Evolutionary conservation across 1,140 invertebrate genomes (phyloP).

Genomic region (Apis dorsata): DNA sequence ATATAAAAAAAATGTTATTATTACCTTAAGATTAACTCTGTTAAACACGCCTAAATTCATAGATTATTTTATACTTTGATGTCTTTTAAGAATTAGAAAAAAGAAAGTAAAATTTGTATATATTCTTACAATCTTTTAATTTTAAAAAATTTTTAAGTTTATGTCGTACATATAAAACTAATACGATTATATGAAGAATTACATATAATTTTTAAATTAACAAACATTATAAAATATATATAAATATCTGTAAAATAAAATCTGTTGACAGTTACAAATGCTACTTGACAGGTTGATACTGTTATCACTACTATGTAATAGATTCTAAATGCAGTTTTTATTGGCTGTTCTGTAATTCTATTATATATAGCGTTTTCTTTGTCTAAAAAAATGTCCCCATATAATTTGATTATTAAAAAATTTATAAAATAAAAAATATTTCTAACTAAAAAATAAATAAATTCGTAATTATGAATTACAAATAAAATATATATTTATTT

Average conservation of each 20-base stretch:
- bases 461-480: background rate
- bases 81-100: conserved; percentile 20
- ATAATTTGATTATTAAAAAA: background rate
- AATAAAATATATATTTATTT: background rate
- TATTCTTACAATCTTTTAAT: conserved; percentile 5
- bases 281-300: conserved; percentile 4
- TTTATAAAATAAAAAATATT: background rate
- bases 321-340: conserved; percentile 1
- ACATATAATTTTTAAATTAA: conserved; percentile 1
- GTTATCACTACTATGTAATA: background rate
- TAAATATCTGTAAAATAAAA: conserved; percentile 6
- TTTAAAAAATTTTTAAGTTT: conserved; percentile 10
- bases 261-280: conserved; percentile 17
- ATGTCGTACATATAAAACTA: background rate
- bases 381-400: background rate
- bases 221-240: conserved; percentile 9
- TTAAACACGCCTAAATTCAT: conserved; percentile 89
- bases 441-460: background rate
- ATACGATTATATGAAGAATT: background rate
- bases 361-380: background rate
- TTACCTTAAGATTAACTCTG: conserved; percentile 86
- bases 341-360: background rate
- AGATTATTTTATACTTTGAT: conserved; percentile 76
- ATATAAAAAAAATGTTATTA: conserved; percentile 9
- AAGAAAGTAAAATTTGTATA: conserved; percentile 16